Evolutionary conservation across 2,113 vertebrate species (phyloP).

Genomic region (Chelonoidis abingdonii): DNA sequence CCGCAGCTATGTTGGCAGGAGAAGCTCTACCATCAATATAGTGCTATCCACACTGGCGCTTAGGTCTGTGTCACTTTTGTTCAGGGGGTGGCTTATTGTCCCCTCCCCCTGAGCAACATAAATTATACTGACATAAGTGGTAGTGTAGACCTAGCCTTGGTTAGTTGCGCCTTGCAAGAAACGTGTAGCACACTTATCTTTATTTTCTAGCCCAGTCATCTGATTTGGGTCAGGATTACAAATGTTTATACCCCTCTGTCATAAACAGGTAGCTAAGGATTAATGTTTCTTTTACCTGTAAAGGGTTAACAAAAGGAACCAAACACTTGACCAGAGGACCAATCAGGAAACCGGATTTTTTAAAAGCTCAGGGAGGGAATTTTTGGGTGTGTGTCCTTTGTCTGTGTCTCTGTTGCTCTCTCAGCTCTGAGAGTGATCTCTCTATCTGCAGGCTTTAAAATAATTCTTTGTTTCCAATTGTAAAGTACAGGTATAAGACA

Average conservation of each 20-base stretch:
- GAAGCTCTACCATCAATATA: background rate
- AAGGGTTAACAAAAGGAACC: too few species aligned
- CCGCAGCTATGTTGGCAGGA: too few species aligned
- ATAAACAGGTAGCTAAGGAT: background rate
- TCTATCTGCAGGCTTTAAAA: too few species aligned
- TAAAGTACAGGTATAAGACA: too few species aligned
- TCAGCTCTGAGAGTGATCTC: too few species aligned
- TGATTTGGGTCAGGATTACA: background rate
- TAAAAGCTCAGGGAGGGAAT: too few species aligned
- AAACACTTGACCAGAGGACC: too few species aligned
- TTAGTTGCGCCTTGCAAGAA: background rate
- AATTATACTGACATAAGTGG: background rate
- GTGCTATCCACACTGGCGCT: background rate
- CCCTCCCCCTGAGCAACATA: background rate
- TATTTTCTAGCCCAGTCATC: background rate
- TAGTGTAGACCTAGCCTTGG: background rate
- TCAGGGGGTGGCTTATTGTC: background rate
- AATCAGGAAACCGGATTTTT: too few species aligned
- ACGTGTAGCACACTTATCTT: background rate
- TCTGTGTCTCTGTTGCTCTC: too few species aligned
- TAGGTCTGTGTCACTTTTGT: background rate
- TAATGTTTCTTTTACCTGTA: too few species aligned
- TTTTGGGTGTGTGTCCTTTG: too few species aligned
- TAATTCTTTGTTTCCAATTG: too few species aligned
- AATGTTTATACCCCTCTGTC: background rate